Evolutionary conservation across 1,140 invertebrate species (phyloP).

Genomic region (Formica exsecta): DNA sequence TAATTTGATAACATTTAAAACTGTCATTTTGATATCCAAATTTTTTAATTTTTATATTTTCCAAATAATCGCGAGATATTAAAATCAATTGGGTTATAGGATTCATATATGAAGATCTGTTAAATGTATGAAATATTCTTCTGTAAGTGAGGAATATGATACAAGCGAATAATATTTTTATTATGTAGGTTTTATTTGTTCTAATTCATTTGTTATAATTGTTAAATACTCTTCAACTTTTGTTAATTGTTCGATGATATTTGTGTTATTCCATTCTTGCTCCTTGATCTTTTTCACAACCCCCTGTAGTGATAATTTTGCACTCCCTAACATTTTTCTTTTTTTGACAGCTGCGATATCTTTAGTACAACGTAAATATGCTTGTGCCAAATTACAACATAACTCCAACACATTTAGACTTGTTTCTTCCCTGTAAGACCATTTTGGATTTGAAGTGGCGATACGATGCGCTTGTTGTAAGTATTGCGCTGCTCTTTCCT

Average conservation of each 20-base stretch:
- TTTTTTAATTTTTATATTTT: no score
- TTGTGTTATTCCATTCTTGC: slow-evolving; percentile 84
- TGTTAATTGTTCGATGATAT: slow-evolving; percentile 77
- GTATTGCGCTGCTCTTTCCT: slow-evolving; percentile 88
- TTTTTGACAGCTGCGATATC: slow-evolving; percentile 81
- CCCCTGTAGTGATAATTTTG: slow-evolving; percentile 88
- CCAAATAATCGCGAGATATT: neutral
- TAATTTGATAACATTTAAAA: no score
- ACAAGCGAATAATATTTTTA: neutral
- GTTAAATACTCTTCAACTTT: slow-evolving; percentile 74
- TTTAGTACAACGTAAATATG: slow-evolving; percentile 79
- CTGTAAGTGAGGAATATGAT: neutral
- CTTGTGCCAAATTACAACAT: slow-evolving; percentile 84
- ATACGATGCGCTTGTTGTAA: slow-evolving; percentile 88
- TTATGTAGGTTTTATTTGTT: slow-evolving; percentile 65
- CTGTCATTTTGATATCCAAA: no score
- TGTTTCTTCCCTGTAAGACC: slow-evolving; percentile 87
- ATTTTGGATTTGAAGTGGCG: slow-evolving; percentile 88
- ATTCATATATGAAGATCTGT: neutral
- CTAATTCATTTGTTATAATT: slow-evolving; percentile 64
- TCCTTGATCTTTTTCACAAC: slow-evolving; percentile 86
- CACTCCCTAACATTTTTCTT: slow-evolving; percentile 87
- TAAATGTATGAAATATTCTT: slow-evolving; percentile 13
- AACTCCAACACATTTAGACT: slow-evolving; percentile 86
- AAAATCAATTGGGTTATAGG: neutral